Conservation (phyloP, 2,113 vertebrate genomes). For the Regulus satrapa region DNA sequence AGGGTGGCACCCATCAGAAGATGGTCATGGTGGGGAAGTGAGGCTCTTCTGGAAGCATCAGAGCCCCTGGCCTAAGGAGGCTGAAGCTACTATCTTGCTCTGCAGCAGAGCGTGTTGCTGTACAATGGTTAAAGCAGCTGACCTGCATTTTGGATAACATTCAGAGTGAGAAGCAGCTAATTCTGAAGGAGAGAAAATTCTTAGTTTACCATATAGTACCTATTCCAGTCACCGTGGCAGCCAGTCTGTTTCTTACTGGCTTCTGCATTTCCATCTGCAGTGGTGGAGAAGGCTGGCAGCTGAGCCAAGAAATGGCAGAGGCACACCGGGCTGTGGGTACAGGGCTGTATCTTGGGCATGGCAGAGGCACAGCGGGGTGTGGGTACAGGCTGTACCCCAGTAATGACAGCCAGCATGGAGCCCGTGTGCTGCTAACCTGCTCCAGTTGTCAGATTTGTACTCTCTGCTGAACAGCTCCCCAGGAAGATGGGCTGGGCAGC, state of each 20-base stretch:
- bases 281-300: background rate
- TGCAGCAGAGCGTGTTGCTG: background rate
- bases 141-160: background rate
- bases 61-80: background rate
- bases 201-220: background rate
- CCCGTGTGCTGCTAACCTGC: background rate
- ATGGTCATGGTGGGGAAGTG: background rate
- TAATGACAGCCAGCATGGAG: rapidly evolving
- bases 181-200: background rate
- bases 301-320: background rate
- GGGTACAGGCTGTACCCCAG: background rate
- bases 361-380: background rate
- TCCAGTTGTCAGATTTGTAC: background rate
- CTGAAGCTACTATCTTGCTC: background rate
- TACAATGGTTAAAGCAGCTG: background rate
- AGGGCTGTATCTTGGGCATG: background rate
- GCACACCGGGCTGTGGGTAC: background rate
- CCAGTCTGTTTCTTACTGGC: too few species aligned
- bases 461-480: background rate
- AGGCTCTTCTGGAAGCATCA: background rate
- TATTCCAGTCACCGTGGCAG: background rate
- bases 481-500: background rate
- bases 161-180: background rate
- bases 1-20: background rate
- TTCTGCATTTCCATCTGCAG: background rate